Evolutionary conservation across 2,888 invertebrate genomes (phyloP).

Genomic region (Tachina lurida): DNA sequence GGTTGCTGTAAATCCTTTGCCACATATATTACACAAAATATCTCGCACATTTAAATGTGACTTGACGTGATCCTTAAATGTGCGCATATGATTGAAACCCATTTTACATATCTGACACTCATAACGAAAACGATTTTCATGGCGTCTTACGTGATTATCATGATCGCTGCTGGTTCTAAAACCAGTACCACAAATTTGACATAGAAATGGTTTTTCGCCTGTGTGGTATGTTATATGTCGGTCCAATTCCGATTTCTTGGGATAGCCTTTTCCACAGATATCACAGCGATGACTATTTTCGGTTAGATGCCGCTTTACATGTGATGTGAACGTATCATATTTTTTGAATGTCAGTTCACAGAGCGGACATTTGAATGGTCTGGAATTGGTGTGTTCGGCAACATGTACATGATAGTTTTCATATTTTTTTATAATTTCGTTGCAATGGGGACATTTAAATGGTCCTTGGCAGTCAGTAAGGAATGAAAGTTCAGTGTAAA

Average conservation of each 20-base stretch:
- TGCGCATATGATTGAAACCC: slow-evolving; percentile 58
- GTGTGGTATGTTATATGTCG: slow-evolving; percentile 73
- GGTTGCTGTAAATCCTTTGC: slow-evolving; percentile 74
- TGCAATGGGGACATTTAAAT: slow-evolving; percentile 60
- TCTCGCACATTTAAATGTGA: slow-evolving; percentile 77
- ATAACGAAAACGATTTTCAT: slow-evolving; percentile 63
- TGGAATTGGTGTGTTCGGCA: slow-evolving; percentile 57
- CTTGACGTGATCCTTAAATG: slow-evolving; percentile 74
- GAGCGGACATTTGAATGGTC: slow-evolving; percentile 64
- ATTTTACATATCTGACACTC: slow-evolving; percentile 64
- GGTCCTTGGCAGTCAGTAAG: slow-evolving; percentile 62
- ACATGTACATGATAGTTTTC: slow-evolving; percentile 66
- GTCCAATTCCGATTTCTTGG: slow-evolving; percentile 48
- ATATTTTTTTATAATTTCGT: slow-evolving; percentile 60
- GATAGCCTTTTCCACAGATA: slow-evolving; percentile 64
- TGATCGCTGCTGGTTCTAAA: slow-evolving; percentile 73
- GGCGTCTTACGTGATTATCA: slow-evolving; percentile 59
- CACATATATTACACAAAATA: slow-evolving; percentile 76
- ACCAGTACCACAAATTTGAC: slow-evolving; percentile 74
- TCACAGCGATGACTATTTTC: slow-evolving; percentile 64
- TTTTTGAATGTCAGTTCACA: slow-evolving; percentile 60
- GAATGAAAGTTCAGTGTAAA: slow-evolving; percentile 54
- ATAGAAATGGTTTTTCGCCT: slow-evolving; percentile 73
- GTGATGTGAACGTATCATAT: slow-evolving; percentile 58
- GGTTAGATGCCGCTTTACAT: slow-evolving; percentile 63